These are phyloP conservation scores for Rhipidura dahli DNA, from an alignment of 2,113 vertebrate genomes.

Conservation along the genomic window DNA sequence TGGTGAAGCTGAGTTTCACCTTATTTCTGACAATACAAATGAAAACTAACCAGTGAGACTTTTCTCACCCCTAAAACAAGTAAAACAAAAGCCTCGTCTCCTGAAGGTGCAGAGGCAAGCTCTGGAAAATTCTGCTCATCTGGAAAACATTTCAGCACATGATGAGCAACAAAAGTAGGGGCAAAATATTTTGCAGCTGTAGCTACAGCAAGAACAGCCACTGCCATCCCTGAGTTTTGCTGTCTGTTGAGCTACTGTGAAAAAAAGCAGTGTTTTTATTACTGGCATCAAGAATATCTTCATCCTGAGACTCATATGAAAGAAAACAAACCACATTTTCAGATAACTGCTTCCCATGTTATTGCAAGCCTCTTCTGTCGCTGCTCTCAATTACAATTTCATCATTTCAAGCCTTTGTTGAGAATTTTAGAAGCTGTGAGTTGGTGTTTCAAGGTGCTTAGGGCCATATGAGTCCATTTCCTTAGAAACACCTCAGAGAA, in stretches of 20 bases:
- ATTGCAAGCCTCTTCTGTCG: not conserved
- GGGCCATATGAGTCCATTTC: conserved; percentile 10
- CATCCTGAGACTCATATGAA: not conserved
- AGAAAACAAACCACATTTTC: not conserved
- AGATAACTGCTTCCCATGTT: not conserved
- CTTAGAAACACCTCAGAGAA: not conserved
- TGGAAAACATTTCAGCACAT: not conserved
- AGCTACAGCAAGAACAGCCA: not conserved
- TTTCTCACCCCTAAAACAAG: not conserved
- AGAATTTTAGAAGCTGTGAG: not conserved
- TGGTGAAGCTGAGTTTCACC: not conserved
- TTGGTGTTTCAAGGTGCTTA: not conserved
- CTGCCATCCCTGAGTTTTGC: not conserved
- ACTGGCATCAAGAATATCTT: not conserved
- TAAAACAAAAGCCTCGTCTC: not conserved
- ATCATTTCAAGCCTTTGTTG: not conserved
- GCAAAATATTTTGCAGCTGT: conserved; percentile 21
- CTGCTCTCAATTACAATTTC: not conserved
- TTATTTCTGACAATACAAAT: not conserved
- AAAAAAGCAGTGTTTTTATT: conserved; percentile 8
- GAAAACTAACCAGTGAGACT: not conserved
- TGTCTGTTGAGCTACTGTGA: not conserved
- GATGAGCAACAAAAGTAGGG: not conserved
- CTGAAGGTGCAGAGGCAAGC: not conserved
- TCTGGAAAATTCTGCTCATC: not conserved